phyloP scores from a whole-genome alignment of 2,113 vertebrate species.

The Oncorhynchus nerka region DNA sequence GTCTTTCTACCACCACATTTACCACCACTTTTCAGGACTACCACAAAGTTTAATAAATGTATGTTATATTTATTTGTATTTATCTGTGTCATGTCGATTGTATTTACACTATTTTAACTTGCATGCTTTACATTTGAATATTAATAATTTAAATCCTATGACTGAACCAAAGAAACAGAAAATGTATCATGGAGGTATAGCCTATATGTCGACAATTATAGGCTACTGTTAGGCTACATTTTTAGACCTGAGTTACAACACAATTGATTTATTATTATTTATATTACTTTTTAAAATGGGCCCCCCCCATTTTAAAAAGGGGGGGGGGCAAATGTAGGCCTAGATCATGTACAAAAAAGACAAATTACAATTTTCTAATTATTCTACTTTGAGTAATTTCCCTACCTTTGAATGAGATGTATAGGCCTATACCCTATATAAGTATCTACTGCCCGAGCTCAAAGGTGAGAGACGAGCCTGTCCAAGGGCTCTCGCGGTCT shows the following conservation, averaged over 20 bases:
- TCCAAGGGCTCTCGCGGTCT: conserved; percentile 29
- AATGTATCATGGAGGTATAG: no score
- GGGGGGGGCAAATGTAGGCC: not conserved
- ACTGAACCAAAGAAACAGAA: no score
- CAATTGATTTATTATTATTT: no score
- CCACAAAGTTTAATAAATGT: no score
- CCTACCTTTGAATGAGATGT: not conserved
- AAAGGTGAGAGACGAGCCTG: conserved; percentile 49
- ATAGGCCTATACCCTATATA: conserved; percentile 10
- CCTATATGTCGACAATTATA: no score
- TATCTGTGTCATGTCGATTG: not conserved
- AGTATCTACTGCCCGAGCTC: conserved; percentile 26
- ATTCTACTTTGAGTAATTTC: not conserved
- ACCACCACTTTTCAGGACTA: not conserved
- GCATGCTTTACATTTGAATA: not conserved
- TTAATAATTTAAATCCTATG: no score
- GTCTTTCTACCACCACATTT: not conserved
- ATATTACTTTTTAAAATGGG: no score
- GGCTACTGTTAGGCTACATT: no score
- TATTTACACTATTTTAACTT: not conserved
- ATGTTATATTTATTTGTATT: not conserved
- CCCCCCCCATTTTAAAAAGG: no score
- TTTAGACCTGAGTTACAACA: no score
- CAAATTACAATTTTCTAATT: not conserved
- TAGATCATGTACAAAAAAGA: not conserved